Evolutionary conservation across 2,888 invertebrate genomes (phyloP).

Genomic region (Boloria selene): DNA sequence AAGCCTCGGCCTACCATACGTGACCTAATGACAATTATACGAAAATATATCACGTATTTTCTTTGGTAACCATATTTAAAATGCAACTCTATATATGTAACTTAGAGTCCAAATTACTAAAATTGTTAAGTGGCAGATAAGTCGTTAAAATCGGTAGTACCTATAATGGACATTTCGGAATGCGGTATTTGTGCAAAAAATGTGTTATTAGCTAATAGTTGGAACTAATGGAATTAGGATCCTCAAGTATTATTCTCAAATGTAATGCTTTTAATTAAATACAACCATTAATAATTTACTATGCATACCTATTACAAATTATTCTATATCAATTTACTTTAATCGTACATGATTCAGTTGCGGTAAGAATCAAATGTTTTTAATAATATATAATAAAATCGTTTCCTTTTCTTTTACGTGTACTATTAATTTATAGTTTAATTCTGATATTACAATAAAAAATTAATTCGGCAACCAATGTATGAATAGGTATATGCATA

Average conservation of each 20-base stretch:
- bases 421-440: too few relatives aligned
- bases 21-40: constrained; percentile 71
- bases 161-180: constrained; percentile 53
- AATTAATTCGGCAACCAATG: too few relatives aligned
- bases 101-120: constrained; percentile 38
- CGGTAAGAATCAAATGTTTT: constrained; percentile 10
- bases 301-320: constrained; percentile 12
- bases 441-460: too few relatives aligned
- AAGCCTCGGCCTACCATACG: constrained; percentile 60
- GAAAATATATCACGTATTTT: constrained; percentile 35
- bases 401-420: constrained; percentile 10
- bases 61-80: background rate
- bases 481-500: too few relatives aligned
- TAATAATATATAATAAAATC: background rate
- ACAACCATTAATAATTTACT: constrained; percentile 15
- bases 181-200: constrained; percentile 59
- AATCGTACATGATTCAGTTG: constrained; percentile 6
- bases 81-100: constrained; percentile 6
- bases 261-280: constrained; percentile 27
- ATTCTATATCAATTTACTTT: constrained; percentile 16
- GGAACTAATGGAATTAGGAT: constrained; percentile 49
- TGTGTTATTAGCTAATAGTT: constrained; percentile 60
- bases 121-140: constrained; percentile 31
- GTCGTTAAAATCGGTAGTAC: constrained; percentile 36
- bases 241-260: constrained; percentile 17